Conservation (phyloP, 2,888 invertebrate genomes). For the Lasioglossum oenotherae region DNA sequence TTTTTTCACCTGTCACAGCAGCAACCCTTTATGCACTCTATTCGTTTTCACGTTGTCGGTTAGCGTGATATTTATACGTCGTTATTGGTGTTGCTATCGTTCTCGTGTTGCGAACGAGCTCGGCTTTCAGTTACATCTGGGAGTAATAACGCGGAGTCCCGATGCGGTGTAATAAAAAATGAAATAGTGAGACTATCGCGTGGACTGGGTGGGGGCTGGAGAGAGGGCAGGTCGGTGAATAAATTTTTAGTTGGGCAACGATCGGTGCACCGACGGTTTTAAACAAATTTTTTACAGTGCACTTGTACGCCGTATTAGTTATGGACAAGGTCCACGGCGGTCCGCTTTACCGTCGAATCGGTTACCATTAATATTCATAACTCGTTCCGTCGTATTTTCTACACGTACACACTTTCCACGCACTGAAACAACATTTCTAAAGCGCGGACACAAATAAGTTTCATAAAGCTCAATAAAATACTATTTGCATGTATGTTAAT, state of each 20-base stretch:
- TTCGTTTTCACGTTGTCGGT: constrained; percentile 38
- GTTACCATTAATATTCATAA: not conserved
- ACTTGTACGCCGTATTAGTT: not conserved
- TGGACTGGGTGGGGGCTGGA: not conserved
- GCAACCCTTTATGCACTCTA: constrained; percentile 34
- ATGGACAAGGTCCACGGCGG: not conserved
- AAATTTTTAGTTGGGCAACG: constrained; percentile 46
- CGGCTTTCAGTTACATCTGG: constrained; percentile 55
- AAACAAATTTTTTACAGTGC: not conserved
- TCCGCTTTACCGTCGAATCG: not conserved
- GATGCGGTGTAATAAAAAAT: constrained; percentile 45
- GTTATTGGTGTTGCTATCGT: constrained; percentile 40
- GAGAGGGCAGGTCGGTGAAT: not conserved
- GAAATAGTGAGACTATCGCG: constrained; percentile 38
- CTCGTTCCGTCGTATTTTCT: not conserved
- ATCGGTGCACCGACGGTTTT: not conserved
- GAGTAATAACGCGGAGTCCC: constrained; percentile 45
- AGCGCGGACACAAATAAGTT: not conserved
- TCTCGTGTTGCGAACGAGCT: constrained; percentile 34
- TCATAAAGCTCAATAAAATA: not conserved
- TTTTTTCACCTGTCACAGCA: constrained; percentile 25
- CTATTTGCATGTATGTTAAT: constrained; percentile 1
- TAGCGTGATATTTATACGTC: constrained; percentile 44
- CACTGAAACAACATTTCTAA: not conserved
- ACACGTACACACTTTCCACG: no score